A percentile compares a stretch with the other conserved stretches of the same genome.
These are phyloP conservation scores for Lucilia cuprina DNA, from an alignment of 1,140 invertebrate genomes.

Conservation along the genomic window DNA sequence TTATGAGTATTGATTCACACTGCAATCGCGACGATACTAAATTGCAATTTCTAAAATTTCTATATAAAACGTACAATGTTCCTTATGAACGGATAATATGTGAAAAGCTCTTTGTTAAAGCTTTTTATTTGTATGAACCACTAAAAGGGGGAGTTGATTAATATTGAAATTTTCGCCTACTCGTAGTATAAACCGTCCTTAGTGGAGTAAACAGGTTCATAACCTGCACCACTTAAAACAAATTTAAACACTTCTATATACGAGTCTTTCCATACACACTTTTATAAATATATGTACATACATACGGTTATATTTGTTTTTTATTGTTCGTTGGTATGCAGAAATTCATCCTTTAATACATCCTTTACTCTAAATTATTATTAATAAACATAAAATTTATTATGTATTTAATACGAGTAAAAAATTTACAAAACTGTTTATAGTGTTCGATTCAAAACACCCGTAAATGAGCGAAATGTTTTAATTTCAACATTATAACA, in stretches of 20 bases:
- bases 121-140: background rate
- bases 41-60: conserved; percentile 61
- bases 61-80: conserved; percentile 37
- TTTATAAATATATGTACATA: no score
- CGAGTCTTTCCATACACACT: background rate
- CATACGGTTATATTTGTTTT: no score
- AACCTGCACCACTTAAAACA: conserved; percentile 59
- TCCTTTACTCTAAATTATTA: no score
- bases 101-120: background rate
- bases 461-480: no score
- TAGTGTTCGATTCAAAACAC: no score
- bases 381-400: no score
- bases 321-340: background rate
- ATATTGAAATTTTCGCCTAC: background rate
- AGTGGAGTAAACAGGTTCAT: conserved; percentile 51
- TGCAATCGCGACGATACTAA: conserved; percentile 62
- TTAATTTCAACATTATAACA: no score
- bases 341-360: no score
- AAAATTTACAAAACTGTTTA: no score
- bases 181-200: conserved; percentile 6
- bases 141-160: background rate
- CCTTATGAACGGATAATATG: conserved; percentile 15
- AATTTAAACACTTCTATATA: conserved; percentile 4
- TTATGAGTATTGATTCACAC: conserved; percentile 59
- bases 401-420: no score